Evolutionary conservation across 1,140 invertebrate species (phyloP), one percentile per base, ranked within the genome.

Genomic region (Bombus cullumanus): DNA sequence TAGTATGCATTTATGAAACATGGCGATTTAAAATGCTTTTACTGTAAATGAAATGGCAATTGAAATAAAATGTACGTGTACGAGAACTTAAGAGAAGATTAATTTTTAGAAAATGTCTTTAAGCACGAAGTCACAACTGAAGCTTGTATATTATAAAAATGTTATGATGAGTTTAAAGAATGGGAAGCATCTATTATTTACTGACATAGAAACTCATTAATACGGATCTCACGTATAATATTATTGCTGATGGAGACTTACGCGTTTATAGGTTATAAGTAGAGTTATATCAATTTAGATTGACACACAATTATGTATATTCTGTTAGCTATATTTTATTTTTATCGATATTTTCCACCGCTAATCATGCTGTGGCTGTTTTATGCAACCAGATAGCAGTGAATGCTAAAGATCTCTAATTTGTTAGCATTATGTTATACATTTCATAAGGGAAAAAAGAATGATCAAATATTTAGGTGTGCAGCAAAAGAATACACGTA

Each of bases 321-420:
- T 31, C 22, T 79, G 31, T 37, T 47, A 76, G n/a, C 37, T 64
- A 59, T 77, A 81, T 78, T 88, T 84, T 90, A 86, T 73, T 91
- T 86, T 81, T 83, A 82, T 85, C 34, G 10, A 66, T 53, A 28
- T 86, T 57, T 89, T 80, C 22, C 81, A 87, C 80, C 25, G 41
- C 34, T 71, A 71, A 47, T 31, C 25, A 78, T 53, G 13, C 47
- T 81, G 62, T 72, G 15, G 66, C 28, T 69, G 72, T 86, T 73
- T 73, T 28, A 25, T 59, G 77, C 59, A 72, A 81, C 62, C 62
- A 86, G 66, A 80, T 62, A 37, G 66, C 68, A 81, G 75, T 83
- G 59, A 83, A 88, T 73, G 82, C 74, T 90, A 88, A 86, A 78
- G 89, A 91, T 91, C 88, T 91, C 86, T 82, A 47, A 64, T 96